Conservation (phyloP, 2,888 invertebrate genomes). For the Theodoxus fluviatilis region DNA sequence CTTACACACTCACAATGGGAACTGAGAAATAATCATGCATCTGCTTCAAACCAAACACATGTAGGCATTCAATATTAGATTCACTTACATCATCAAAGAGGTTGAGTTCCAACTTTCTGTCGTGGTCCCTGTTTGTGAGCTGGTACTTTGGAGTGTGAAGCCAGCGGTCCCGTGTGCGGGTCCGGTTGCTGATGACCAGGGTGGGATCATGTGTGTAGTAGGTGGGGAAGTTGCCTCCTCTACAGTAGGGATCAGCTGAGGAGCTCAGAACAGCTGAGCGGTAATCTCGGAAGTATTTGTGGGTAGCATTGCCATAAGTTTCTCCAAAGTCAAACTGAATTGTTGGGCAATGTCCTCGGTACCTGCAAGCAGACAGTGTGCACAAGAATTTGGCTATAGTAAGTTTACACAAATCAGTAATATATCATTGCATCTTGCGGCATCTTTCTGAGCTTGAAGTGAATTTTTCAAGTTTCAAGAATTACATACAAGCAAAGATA, state of each 20-base stretch:
- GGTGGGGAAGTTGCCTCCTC: conserved; percentile 65
- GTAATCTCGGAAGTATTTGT: conserved; percentile 66
- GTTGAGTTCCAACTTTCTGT: conserved; percentile 59
- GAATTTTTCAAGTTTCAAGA: no score
- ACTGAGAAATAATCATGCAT: no score
- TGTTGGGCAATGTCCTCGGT: conserved; percentile 64
- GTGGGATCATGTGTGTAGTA: conserved; percentile 65
- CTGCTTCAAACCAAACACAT: no score
- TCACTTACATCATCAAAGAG: conserved; percentile 55
- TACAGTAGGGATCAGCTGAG: conserved; percentile 58
- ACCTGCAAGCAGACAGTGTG: conserved; percentile 44
- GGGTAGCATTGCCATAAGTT: conserved; percentile 65
- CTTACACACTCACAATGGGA: no score
- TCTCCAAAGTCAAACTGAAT: conserved; percentile 66
- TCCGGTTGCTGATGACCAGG: conserved; percentile 62
- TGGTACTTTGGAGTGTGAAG: conserved; percentile 59
- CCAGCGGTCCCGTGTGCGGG: conserved; percentile 61
- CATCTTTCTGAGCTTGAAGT: no score
- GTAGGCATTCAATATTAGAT: not conserved
- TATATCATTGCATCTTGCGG: no score
- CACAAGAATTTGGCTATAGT: not conserved
- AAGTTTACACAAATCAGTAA: not conserved
- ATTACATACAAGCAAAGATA: no score
- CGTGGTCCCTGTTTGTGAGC: conserved; percentile 60
- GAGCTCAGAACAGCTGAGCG: conserved; percentile 59